Percentiles rank a stretch among this genome's conserved stretches.
Evolutionary conservation across 2,888 invertebrate species (phyloP).

Genomic region (Epsilonema sp.): DNA sequence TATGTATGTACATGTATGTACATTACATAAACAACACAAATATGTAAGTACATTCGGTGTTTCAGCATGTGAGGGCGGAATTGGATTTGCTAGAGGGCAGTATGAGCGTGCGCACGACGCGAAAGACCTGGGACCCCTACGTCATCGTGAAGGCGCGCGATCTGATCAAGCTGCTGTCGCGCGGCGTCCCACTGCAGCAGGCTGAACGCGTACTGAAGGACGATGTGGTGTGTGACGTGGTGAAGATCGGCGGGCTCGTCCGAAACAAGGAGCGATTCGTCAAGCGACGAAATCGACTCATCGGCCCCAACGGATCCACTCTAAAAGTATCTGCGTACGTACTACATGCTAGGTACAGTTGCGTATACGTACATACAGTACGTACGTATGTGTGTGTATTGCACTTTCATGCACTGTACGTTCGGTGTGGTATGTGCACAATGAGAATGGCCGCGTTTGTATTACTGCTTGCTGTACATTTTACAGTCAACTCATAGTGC

Average conservation of each 20-base stretch:
- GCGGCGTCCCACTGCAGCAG: constrained; percentile 56
- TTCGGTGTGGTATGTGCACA: no score
- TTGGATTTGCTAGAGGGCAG: constrained; percentile 79
- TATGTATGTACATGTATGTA: no score
- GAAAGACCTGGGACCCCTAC: constrained; percentile 94
- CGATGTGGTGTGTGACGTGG: constrained; percentile 76
- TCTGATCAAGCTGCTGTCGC: constrained; percentile 72
- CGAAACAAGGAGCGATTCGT: constrained; percentile 72
- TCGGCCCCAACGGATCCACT: constrained; percentile 94
- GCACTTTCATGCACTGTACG: no score
- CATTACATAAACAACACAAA: no score
- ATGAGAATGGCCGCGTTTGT: no score
- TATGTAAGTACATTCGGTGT: no score
- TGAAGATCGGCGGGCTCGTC: constrained; percentile 77
- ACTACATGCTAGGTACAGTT: no score
- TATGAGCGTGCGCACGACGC: constrained; percentile 75
- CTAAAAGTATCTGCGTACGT: no score
- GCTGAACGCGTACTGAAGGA: constrained; percentile 45
- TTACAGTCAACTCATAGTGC: no score
- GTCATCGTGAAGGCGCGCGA: constrained; percentile 88
- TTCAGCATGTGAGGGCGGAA: constrained; percentile 51
- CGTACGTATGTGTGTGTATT: no score
- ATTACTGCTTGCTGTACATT: no score
- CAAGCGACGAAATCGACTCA: constrained; percentile 73
- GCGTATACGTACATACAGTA: no score